Base-by-base conservation (phyloP, 2,113 vertebrate species). In the Redunca redunca region DNA sequence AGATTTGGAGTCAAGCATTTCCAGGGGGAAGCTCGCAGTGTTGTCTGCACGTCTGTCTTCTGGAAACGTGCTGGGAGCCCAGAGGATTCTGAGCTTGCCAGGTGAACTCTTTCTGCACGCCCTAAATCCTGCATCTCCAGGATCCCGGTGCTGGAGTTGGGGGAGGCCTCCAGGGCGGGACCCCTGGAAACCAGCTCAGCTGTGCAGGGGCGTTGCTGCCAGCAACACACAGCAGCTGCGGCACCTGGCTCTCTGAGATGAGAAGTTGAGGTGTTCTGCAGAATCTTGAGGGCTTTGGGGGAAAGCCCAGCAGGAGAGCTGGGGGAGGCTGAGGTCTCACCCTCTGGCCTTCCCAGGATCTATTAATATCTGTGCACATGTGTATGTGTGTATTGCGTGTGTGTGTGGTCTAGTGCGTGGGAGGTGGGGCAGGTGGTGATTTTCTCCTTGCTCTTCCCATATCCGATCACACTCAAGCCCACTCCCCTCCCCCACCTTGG, bases 241-340 rank as follows among this genome's bases (percentile, higher is more conserved):
- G 64, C 3, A 1, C 64, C 64, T 19, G 33, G 33, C n/a, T 7
- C 64, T 71, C 30, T 64, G 64, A 71, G n/a, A 36, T 2, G 8
- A 71, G 64, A 10, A 67, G 33, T 4, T 0, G 30, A 78, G 78
- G 19, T 2, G 15, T 46, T 93, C 2, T 14, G 12, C 9, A 57
- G 13, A 57, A 13, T 30, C 16, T 30, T 26, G 1, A 58, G 6
- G 26, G 2, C 90, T 95, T 55, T 12, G 21, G 26, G 9, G 33
- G 6, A 74, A 43, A 8, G 15, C 0, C 0, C 0, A 21, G 33
- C 0, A 0, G 64, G 64, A 11, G 8, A 36, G 16, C n/a, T 36
- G 2, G 26, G 8, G n/a, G 7, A 11, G 26, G 15, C 62, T n/a
- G 30, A 3, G 15, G 26, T 26, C 30, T 53, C 19, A 3, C 2